Evolutionary conservation across 2,797 vertebrate species (phyloP).

Genomic region (Sebastes ruberrimus): DNA sequence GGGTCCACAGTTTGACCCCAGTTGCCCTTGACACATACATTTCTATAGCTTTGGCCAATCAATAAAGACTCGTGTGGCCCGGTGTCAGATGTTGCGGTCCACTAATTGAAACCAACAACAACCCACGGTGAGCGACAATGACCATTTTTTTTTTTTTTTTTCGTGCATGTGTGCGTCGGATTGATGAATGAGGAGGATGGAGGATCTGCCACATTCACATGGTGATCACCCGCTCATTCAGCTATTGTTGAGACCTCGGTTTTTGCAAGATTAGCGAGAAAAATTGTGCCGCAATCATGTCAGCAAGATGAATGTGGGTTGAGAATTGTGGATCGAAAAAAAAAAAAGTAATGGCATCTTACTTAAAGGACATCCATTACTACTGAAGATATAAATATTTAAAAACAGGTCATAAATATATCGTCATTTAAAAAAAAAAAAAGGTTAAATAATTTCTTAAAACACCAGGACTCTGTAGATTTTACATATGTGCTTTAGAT

Average conservation of each 20-base stretch:
- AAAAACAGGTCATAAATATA: not conserved
- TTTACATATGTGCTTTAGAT: not conserved
- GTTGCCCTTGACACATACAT: constrained; percentile 78
- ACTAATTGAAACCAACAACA: constrained; percentile 77
- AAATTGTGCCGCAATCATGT: constrained; percentile 25
- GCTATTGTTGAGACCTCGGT: constrained; percentile 39
- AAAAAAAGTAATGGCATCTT: not conserved
- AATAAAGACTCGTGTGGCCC: constrained; percentile 67
- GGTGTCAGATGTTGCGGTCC: constrained; percentile 69
- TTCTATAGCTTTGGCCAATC: constrained; percentile 72
- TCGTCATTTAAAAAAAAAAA: no score
- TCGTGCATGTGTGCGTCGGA: constrained; percentile 20
- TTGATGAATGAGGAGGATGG: constrained; percentile 64
- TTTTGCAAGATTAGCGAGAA: constrained; percentile 46
- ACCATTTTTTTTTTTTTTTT: constrained; percentile 31
- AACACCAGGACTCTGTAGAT: not conserved
- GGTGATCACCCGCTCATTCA: constrained; percentile 52
- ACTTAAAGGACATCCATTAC: not conserved
- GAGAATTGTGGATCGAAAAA: constrained; percentile 6
- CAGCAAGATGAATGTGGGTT: constrained; percentile 21
- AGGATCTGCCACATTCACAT: constrained; percentile 63
- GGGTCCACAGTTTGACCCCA: constrained; percentile 75
- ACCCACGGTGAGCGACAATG: constrained; percentile 42
- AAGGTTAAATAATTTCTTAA: not conserved
- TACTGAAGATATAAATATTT: not conserved